Percentiles rank a stretch among this genome's conserved stretches.
Evolutionary conservation across 2,797 vertebrate species (phyloP).

Genomic region (Sarcophilus harrisii): DNA sequence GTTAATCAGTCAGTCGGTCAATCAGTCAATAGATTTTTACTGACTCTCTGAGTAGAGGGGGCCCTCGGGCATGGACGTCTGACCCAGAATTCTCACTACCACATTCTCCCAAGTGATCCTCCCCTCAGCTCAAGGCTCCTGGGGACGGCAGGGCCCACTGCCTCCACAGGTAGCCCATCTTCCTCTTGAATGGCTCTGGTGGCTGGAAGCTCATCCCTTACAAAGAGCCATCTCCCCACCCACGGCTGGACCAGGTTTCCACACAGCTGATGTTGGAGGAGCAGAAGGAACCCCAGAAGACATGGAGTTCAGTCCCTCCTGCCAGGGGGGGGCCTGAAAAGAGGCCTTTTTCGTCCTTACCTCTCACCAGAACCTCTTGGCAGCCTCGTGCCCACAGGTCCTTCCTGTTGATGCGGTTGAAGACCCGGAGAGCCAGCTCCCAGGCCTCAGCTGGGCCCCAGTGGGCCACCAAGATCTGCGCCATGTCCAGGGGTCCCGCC

Average conservation of each 20-base stretch:
- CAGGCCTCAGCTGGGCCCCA: constrained; percentile 44
- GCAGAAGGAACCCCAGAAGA: neutral
- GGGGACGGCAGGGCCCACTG: neutral
- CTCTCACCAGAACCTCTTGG: constrained; percentile 41
- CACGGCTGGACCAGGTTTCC: neutral
- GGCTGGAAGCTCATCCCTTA: neutral
- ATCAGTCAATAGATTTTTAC: neutral
- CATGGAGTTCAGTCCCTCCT: neutral
- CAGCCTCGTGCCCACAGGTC: constrained; percentile 70
- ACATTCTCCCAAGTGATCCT: neutral
- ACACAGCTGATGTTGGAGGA: neutral
- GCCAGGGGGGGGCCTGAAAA: too few relatives aligned
- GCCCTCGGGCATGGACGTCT: neutral
- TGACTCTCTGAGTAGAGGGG: neutral
- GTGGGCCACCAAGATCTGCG: constrained; percentile 55
- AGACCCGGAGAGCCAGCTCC: constrained; percentile 58
- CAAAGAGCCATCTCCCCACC: neutral
- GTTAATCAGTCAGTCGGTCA: too few relatives aligned
- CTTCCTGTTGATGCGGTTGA: constrained; percentile 63
- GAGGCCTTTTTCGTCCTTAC: constrained; percentile 40
- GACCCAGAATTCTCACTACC: neutral
- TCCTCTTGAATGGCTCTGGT: neutral
- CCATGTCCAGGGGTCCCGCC: constrained; percentile 54
- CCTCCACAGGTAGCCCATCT: neutral
- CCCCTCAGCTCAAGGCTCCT: neutral